A percentile compares a stretch with the other conserved stretches of the same genome.
phyloP scores from a whole-genome alignment of 92 coral and sea anemone species.

The Heliopora coerulea region DNA sequence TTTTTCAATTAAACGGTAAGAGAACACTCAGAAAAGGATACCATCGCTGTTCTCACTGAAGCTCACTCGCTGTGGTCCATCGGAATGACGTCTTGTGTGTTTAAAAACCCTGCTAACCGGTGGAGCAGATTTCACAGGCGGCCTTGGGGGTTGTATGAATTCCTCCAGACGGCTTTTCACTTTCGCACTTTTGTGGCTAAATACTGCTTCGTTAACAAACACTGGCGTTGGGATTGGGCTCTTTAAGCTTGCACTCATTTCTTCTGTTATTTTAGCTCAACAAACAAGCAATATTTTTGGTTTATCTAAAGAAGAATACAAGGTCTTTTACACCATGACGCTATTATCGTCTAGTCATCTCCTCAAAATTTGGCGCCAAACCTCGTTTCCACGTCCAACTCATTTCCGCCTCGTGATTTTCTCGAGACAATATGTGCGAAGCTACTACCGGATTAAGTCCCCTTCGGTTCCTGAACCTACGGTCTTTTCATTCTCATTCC shows the following conservation, averaged over 20 bases:
- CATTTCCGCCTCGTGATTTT: too few relatives aligned
- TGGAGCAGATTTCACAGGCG: slow-evolving; percentile 98
- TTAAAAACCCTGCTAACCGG: slow-evolving; percentile 97
- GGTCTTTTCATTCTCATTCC: too few relatives aligned
- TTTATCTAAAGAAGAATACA: slow-evolving; percentile 22
- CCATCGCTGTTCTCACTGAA: slow-evolving; percentile 73
- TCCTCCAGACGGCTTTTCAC: slow-evolving; percentile 50
- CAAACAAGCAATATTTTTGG: slow-evolving; percentile 10
- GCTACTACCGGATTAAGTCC: slow-evolving; percentile 28
- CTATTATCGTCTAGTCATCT: slow-evolving; percentile 2
- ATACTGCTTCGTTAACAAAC: slow-evolving; percentile 76
- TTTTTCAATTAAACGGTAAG: too few relatives aligned
- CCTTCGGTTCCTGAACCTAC: slow-evolving; percentile 6
- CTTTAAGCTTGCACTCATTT: slow-evolving; percentile 73
- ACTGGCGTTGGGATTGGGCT: slow-evolving; percentile 95
- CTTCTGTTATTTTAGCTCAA: slow-evolving; percentile 14
- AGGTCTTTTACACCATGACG: not conserved
- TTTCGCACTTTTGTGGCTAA: slow-evolving; percentile 90
- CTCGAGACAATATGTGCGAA: slow-evolving; percentile 3
- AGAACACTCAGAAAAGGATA: slow-evolving; percentile 74
- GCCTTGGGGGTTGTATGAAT: slow-evolving; percentile 92
- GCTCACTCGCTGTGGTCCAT: slow-evolving; percentile 88
- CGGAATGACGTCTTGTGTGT: slow-evolving; percentile 68
- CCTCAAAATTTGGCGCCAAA: slow-evolving; percentile 95
- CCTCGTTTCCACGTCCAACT: slow-evolving; percentile 37